These are phyloP conservation scores for Nebria ingens DNA, from an alignment of 1,140 invertebrate genomes.

Conservation along the genomic window DNA sequence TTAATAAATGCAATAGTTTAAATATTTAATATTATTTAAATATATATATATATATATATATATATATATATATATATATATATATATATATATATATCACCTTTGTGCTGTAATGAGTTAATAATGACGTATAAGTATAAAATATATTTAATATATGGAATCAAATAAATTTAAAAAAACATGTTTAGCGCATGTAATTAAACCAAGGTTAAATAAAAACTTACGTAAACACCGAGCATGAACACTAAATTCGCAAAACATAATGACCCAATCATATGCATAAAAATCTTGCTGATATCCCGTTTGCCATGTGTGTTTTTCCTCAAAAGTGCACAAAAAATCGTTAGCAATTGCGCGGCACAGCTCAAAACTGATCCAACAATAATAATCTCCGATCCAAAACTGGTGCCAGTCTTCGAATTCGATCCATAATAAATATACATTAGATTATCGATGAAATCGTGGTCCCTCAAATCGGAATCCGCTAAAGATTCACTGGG, in stretches of 20 bases:
- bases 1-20: no score
- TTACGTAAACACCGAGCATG: constrained; percentile 40
- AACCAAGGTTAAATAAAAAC: constrained; percentile 15
- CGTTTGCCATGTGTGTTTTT: constrained; percentile 28
- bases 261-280: constrained; percentile 30
- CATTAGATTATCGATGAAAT: constrained; percentile 46
- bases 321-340: constrained; percentile 29
- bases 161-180: no score
- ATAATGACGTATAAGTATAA: no score
- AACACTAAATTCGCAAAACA: constrained; percentile 35
- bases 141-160: no score
- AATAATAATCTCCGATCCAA: constrained; percentile 33
- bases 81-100: no score
- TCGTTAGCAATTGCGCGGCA: constrained; percentile 31
- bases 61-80: no score
- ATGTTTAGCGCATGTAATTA: background rate
- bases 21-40: no score
- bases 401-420: constrained; percentile 24
- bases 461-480: constrained; percentile 38
- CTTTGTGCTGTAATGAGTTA: no score
- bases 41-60: no score
- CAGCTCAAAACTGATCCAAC: constrained; percentile 32
- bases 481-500: constrained; percentile 31
- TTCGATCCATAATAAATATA: constrained; percentile 44
- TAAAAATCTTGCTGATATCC: constrained; percentile 28